Evolutionary conservation across 2,797 vertebrate genomes (phyloP).

Genomic region (Girardinus metallicus): DNA sequence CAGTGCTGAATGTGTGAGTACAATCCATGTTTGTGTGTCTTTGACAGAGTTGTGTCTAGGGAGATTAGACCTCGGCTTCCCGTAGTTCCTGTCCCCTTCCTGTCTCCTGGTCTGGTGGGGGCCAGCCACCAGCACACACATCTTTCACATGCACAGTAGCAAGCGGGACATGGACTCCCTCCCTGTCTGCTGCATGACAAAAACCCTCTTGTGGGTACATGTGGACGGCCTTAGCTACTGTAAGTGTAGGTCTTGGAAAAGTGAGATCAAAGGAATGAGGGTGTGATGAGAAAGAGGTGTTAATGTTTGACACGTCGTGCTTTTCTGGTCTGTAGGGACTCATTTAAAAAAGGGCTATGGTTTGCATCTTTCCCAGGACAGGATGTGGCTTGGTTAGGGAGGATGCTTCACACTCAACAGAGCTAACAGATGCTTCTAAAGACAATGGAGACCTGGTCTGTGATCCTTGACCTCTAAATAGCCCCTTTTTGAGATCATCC

Average conservation of each 20-base stretch:
- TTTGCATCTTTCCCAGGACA: conserved; percentile 59
- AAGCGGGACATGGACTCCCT: conserved; percentile 27
- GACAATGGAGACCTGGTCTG: conserved; percentile 38
- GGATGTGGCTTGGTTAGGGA: conserved; percentile 66
- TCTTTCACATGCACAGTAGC: conserved; percentile 28
- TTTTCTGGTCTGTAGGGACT: conserved; percentile 34
- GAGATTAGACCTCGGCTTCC: conserved; percentile 73
- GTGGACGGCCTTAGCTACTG: conserved; percentile 44
- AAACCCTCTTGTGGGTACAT: conserved; percentile 27
- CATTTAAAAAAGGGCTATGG: conserved; percentile 57
- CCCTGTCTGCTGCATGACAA: conserved; percentile 54
- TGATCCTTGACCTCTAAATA: conserved; percentile 13
- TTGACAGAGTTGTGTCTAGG: conserved; percentile 72
- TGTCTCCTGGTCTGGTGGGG: conserved; percentile 58
- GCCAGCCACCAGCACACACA: conserved; percentile 34
- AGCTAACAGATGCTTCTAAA: conserved; percentile 49
- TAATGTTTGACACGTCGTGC: conserved; percentile 55
- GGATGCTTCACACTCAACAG: conserved; percentile 55
- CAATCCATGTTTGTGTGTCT: conserved; percentile 53
- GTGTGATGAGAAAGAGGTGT: conserved; percentile 46
- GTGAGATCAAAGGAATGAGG: conserved; percentile 39
- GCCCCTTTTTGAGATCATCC: background rate
- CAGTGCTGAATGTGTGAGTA: conserved; percentile 15
- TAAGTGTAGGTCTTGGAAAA: conserved; percentile 21
- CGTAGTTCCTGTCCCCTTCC: conserved; percentile 69